Base-by-base conservation (phyloP, 2,888 invertebrate genomes). In the Limnephilus marmoratus region DNA sequence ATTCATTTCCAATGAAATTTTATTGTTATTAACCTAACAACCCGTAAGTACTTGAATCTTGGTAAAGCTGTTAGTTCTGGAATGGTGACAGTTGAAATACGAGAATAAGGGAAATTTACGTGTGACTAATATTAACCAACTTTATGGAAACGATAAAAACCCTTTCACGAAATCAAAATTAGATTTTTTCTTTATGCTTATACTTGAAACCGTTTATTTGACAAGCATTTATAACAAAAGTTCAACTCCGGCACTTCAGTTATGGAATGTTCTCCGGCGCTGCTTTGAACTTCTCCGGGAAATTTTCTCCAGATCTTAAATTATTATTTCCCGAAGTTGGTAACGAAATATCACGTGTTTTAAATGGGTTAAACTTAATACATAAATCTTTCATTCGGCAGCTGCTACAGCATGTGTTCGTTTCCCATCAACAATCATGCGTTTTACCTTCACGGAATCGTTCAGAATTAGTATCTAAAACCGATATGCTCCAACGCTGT, bases 341-440 rank as follows among this genome's bases (percentile, higher is more conserved):
- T 90, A 90, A 90, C 92, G 92, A 92, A 93, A 93, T 93, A 93
- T 93, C 93, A 93, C 93, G 93, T 93, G 93, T 93, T 93, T 93
- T 92, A 93, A 93, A 93, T 92, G 93, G 93, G 93, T 91, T 87
- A 93, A 93, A 93, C 92, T 93, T 93, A 41, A 81, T 41, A 87
- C 93, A 93, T 93, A 93, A 93, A 93, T 93, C 93, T 93, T 87
- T 85, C 80, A 90, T 93, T 93, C 93, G 93, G 93, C 93, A 93
- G 90, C 93, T 93, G 93, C 80, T 92, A 85, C 91, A 53, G 90
- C 90, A 80, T 88, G 68, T 90, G 89, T 81, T 81, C 45, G 45
- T 85, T 91, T 93, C 93, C 93, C 93, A 93, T 93, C 92, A 92
- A 90, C 85, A 90, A 88, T 90, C 91, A 93, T 88, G 90, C 91